phyloP scores from a whole-genome alignment of 2,113 vertebrate species.

The Balaeniceps rex region DNA sequence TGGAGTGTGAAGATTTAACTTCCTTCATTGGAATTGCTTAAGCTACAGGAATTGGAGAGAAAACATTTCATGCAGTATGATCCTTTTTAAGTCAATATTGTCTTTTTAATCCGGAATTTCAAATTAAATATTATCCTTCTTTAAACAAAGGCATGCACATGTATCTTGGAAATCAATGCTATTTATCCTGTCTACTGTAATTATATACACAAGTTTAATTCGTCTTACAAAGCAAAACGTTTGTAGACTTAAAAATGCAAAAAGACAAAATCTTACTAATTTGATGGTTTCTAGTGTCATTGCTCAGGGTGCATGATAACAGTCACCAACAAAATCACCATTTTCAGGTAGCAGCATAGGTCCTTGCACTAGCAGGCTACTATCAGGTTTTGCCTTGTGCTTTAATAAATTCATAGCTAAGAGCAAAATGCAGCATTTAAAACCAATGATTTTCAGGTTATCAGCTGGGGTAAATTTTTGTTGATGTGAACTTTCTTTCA shows the following conservation, averaged over 20 bases:
- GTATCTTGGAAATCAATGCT: neutral
- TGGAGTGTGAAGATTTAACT: neutral
- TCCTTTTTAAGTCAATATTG: neutral
- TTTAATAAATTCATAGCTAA: slow-evolving; percentile 7
- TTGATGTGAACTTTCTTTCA: neutral
- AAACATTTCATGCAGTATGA: neutral
- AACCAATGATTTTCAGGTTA: neutral
- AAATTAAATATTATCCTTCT: neutral
- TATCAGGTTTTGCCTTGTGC: neutral
- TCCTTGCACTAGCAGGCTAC: neutral
- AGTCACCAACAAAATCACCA: neutral
- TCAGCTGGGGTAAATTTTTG: neutral
- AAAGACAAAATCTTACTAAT: neutral
- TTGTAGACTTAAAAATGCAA: neutral
- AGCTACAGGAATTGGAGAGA: neutral
- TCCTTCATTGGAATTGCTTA: neutral
- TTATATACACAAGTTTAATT: neutral
- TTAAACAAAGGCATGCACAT: neutral
- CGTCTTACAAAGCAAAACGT: neutral
- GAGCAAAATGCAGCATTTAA: slow-evolving; percentile 20
- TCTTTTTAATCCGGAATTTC: neutral
- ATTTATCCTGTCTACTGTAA: neutral
- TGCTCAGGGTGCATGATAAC: neutral
- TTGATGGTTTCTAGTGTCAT: neutral
- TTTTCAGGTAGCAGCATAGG: neutral